Conservation (phyloP, 1,140 invertebrate species). For the Pantala flavescens region DNA sequence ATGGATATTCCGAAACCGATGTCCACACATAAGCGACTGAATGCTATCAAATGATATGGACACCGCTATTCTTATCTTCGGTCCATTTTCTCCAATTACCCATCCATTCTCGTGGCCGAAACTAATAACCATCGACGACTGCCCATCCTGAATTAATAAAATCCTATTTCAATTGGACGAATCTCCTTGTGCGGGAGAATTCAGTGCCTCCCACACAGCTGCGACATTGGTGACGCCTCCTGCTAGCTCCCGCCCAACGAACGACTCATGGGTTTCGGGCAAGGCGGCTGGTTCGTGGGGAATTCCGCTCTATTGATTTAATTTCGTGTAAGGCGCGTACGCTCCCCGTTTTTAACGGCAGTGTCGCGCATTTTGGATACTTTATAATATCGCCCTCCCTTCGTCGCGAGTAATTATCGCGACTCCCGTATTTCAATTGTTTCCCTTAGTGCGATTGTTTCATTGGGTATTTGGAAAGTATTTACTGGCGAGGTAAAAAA, state of each 20-base stretch:
- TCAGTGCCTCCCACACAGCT: constrained; percentile 1
- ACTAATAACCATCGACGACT: too few species aligned
- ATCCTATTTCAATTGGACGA: background rate
- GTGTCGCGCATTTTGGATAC: background rate
- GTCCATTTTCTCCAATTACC: too few species aligned
- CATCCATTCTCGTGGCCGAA: too few species aligned
- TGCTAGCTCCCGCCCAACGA: background rate
- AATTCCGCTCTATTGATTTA: constrained; percentile 6
- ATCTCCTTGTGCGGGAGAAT: background rate
- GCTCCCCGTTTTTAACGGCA: background rate
- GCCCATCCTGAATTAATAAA: background rate
- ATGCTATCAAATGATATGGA: too few species aligned
- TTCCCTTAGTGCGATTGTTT: too few species aligned
- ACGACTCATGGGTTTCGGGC: constrained; percentile 6
- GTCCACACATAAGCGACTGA: too few species aligned
- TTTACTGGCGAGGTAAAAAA: too few species aligned
- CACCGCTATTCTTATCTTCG: too few species aligned
- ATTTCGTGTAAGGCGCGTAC: constrained; percentile 7
- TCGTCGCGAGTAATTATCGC: background rate
- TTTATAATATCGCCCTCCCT: background rate
- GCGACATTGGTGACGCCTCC: background rate
- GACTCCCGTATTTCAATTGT: too few species aligned
- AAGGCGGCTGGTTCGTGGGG: constrained; percentile 1
- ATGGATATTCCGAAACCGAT: too few species aligned
- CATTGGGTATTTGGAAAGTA: too few species aligned